phyloP scores from a whole-genome alignment of 2,797 vertebrate genomes.

The Leuciscus waleckii region DNA sequence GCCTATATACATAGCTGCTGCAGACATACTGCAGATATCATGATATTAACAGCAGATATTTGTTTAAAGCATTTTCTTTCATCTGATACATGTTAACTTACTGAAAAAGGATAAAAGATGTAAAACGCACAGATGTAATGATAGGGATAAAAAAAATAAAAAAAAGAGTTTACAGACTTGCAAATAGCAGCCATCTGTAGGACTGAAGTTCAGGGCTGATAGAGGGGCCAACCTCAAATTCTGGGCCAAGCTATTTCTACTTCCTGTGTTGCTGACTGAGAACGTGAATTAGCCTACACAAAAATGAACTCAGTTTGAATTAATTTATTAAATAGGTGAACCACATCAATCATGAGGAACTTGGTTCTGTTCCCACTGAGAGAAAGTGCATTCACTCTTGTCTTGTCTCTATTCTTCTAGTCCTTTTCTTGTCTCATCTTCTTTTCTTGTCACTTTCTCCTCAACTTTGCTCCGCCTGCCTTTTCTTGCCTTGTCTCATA shows the following conservation, averaged over 20 bases:
- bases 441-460: not conserved
- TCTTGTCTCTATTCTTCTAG: not conserved
- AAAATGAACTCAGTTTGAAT: not conserved
- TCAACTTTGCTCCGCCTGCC: not conserved
- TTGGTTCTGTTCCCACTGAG: not conserved
- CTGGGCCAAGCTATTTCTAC: slow-evolving; percentile 14
- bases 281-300: not conserved
- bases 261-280: slow-evolving; percentile 32
- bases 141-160: not conserved
- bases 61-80: slow-evolving; percentile 27
- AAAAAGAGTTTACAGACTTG: slow-evolving; percentile 10
- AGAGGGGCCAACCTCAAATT: not conserved
- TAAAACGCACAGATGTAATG: slow-evolving; percentile 20
- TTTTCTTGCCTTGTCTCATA: not conserved
- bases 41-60: slow-evolving; percentile 18
- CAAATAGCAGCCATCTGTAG: slow-evolving; percentile 34
- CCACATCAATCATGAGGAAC: not conserved
- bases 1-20: not conserved
- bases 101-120: slow-evolving; percentile 17
- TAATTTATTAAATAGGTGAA: not conserved
- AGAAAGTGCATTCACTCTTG: not conserved
- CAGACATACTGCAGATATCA: slow-evolving; percentile 14
- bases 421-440: not conserved
- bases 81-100: slow-evolving; percentile 4
- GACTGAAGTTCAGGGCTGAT: slow-evolving; percentile 15